These are phyloP conservation scores for Drosophila oshimai DNA, from an alignment of 1,140 invertebrate genomes.

Conservation along the genomic window DNA sequence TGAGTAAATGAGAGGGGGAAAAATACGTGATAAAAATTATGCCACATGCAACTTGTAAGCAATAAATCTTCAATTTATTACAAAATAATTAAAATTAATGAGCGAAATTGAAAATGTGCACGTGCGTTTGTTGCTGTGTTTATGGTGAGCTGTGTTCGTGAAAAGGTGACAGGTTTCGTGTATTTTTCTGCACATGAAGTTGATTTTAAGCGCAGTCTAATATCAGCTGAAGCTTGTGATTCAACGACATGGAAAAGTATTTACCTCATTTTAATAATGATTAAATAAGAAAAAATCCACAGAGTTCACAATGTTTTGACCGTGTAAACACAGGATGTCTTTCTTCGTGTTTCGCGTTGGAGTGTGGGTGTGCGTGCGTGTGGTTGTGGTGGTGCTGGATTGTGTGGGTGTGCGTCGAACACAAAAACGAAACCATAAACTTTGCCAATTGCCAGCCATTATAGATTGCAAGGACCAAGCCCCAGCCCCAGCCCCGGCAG, in stretches of 20 bases:
- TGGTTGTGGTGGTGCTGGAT: slow-evolving; percentile 5
- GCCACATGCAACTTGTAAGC: slow-evolving; percentile 70
- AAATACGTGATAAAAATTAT: slow-evolving; percentile 73
- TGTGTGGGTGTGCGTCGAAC: slow-evolving; percentile 24
- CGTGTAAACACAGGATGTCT: background rate
- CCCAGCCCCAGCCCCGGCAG: background rate
- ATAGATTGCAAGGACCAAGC: slow-evolving; percentile 36
- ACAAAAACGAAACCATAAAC: slow-evolving; percentile 66
- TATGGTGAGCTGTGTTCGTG: background rate
- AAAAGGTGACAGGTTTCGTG: no score
- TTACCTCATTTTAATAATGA: background rate
- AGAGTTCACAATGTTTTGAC: background rate
- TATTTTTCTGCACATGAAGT: no score
- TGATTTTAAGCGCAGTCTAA: no score
- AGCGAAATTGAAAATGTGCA: slow-evolving; percentile 77
- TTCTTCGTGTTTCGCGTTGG: background rate
- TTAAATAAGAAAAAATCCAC: background rate
- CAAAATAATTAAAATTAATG: slow-evolving; percentile 81
- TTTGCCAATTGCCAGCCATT: slow-evolving; percentile 53
- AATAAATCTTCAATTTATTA: slow-evolving; percentile 80
- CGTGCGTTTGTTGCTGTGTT: slow-evolving; percentile 35
- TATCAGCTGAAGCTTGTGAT: no score
- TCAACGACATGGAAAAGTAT: no score
- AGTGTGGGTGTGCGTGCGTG: background rate
- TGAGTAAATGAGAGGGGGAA: background rate